Base-by-base conservation (phyloP, 2,797 vertebrate species). In the Sparidentex hasta region DNA sequence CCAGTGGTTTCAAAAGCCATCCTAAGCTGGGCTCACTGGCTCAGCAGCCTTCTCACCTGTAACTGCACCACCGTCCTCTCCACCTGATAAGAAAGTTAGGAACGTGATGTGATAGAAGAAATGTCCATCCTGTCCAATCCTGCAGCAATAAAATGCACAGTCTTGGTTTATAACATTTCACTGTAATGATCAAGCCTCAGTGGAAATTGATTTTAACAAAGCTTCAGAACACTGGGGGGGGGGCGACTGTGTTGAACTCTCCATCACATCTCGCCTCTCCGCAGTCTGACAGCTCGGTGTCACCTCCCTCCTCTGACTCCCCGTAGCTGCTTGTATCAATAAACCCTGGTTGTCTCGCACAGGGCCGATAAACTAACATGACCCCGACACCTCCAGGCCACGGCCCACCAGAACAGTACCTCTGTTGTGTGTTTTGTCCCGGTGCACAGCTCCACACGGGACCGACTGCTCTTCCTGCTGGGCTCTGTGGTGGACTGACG, bases 261-360 rank as follows among this genome's bases (percentile, higher is more conserved):
- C 11, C 20, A 13, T 46, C 58, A 51, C 20, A 6, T n/a, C 27
- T 38, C 9, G 47, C 44, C 41, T 71, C 33, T 11, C 13, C 61
- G 8, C 56, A 29, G 62, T 66, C 76, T 69, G 44, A 44, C 70
- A 41, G 38, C 29, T n/a, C 7, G 0, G 25, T 21, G 3, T 71
- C 67, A 23, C 68, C 58, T 62, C 69, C 62, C 44, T 65, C 51
- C 63, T 56, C 71, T 29, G 68, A 72, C 63, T 71, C 52, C 70
- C 80, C 25, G 65, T 5, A 46, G 78, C 62, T 50, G 46, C 52
- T 69, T 65, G 47, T 57, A 71, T 78, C 76, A 76, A 71, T 65
- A 76, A 76, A 55, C 65, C 44, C 6, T 1, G 56, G 51, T 56
- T 41, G 71, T 74, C 50, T 88, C 61, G 33, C 76, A 80, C 2